A percentile compares a stretch with the other conserved stretches of the same genome.
These are phyloP conservation scores for Peromyscus aztecus DNA, from an alignment of 2,797 vertebrate genomes.

Conservation along the genomic window DNA sequence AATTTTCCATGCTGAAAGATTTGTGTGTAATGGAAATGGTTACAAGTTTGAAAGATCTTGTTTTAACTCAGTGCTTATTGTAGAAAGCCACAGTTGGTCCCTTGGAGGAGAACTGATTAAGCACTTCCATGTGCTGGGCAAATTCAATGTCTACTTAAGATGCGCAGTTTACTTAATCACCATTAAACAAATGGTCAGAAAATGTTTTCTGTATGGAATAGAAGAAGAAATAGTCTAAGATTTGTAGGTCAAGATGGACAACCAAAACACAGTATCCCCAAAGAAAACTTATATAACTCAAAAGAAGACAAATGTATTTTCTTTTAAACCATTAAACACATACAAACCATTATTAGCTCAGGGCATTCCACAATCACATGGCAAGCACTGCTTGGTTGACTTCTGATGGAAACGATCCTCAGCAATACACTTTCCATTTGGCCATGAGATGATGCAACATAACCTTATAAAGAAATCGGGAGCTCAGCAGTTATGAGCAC, in stretches of 20 bases:
- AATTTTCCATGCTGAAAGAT: neutral
- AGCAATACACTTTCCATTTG: neutral
- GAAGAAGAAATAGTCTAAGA: neutral
- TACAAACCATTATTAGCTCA: neutral
- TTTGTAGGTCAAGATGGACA: neutral
- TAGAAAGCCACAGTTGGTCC: neutral
- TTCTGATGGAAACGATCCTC: neutral
- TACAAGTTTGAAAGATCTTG: neutral
- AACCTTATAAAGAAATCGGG: neutral
- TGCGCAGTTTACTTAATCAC: neutral
- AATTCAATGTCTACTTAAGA: neutral
- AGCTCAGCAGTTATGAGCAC: neutral
- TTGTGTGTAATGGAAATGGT: neutral
- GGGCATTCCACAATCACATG: neutral
- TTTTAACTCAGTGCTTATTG: conserved; percentile 21
- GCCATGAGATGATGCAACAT: neutral
- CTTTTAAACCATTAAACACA: neutral
- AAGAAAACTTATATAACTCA: neutral
- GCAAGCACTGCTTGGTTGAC: neutral
- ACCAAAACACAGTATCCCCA: neutral
- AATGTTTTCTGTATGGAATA: neutral
- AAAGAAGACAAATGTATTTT: neutral
- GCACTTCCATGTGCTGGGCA: neutral
- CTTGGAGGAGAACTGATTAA: neutral
- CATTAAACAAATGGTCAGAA: neutral